phyloP scores from a whole-genome alignment of 2,888 invertebrate genomes.

The Tipula helvola region DNA sequence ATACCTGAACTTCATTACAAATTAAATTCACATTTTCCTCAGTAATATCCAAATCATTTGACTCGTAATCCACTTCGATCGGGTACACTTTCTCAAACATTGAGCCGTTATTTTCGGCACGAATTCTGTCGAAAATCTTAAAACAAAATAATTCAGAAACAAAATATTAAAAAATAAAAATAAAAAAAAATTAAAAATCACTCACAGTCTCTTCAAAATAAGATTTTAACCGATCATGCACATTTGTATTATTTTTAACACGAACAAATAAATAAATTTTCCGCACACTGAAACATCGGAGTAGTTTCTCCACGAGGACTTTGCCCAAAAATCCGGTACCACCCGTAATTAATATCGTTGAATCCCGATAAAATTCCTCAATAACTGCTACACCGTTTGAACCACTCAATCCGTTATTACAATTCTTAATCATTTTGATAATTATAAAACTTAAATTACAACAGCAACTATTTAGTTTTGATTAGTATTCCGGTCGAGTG shows the following conservation, averaged over 20 bases:
- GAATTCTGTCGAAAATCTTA: constrained; percentile 44
- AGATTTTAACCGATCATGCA: constrained; percentile 28
- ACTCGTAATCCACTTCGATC: constrained; percentile 40
- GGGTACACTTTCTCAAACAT: constrained; percentile 43
- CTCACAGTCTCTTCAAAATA: constrained; percentile 33
- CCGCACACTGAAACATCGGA: constrained; percentile 30
- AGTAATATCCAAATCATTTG: constrained; percentile 38
- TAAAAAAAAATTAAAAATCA: neutral
- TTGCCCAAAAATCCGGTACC: constrained; percentile 36
- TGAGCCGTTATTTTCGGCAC: constrained; percentile 27
- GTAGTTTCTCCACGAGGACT: constrained; percentile 33
- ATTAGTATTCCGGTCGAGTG: neutral
- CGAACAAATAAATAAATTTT: constrained; percentile 35
- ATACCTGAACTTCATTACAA: constrained; percentile 40
- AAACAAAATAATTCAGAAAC: constrained; percentile 9
- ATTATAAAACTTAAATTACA: neutral
- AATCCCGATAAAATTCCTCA: constrained; percentile 27
- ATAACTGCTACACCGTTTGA: neutral
- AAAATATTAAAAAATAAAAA: neutral
- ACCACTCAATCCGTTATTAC: neutral
- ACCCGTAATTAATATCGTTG: constrained; percentile 34
- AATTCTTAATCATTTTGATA: neutral
- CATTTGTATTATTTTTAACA: constrained; percentile 30
- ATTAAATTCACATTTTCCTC: constrained; percentile 33
- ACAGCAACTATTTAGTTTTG: neutral